Evolutionary conservation across 2,797 vertebrate genomes (phyloP).

Genomic region (Bucorvus abyssinicus): DNA sequence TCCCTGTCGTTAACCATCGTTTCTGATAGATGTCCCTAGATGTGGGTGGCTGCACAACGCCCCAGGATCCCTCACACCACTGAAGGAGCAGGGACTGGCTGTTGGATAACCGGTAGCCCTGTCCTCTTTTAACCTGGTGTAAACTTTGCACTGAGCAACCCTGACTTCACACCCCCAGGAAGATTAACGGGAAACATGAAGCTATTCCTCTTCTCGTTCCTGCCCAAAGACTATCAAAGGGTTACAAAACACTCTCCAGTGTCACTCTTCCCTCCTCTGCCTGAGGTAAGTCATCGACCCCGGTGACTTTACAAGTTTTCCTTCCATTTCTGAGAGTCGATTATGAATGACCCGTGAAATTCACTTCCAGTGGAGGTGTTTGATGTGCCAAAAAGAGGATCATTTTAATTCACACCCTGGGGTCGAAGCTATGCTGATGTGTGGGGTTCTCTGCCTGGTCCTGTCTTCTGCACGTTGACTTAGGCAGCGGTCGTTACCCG

Average conservation of each 20-base stretch:
- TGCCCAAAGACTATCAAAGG: neutral
- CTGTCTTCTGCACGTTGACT: neutral
- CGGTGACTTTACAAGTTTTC: neutral
- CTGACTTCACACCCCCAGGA: neutral
- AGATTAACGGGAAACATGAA: neutral
- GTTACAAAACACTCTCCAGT: neutral
- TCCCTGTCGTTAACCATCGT: neutral
- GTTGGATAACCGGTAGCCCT: neutral
- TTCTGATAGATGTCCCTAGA: neutral
- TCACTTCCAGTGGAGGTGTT: rapidly evolving
- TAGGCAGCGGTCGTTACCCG: rapidly evolving
- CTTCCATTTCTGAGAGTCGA: neutral
- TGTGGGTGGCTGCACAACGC: neutral
- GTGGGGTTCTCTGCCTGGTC: neutral
- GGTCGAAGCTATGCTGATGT: neutral
- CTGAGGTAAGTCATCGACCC: neutral
- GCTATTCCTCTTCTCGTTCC: neutral
- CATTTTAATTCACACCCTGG: neutral
- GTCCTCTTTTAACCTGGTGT: neutral
- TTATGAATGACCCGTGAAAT: neutral
- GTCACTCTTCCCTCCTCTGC: neutral
- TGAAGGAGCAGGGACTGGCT: neutral
- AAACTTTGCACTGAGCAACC: neutral
- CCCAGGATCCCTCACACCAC: neutral
- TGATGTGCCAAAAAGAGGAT: neutral